Conservation (phyloP, 2,113 vertebrate genomes). For the Sebastes schlegelii region DNA sequence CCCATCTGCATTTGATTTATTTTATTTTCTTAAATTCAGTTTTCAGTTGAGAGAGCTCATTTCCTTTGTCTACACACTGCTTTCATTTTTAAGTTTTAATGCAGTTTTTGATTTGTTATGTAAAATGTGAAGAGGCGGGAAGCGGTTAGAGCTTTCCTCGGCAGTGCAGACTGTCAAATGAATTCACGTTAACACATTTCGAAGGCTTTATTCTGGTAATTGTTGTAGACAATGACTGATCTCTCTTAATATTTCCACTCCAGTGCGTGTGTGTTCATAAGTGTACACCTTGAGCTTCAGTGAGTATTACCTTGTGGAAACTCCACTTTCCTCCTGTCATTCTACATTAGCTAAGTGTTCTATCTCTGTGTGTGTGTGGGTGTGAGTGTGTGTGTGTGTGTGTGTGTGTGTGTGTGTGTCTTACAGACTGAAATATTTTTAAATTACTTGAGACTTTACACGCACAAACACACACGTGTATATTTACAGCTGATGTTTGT, state of each 20-base stretch:
- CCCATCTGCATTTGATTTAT: background rate
- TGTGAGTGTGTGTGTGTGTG: background rate
- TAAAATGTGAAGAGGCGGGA: background rate
- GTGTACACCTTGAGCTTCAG: conserved; percentile 31
- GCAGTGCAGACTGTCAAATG: conserved; percentile 2
- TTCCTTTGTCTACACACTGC: background rate
- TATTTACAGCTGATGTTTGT: background rate
- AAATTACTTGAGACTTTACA: background rate
- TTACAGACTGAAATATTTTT: background rate
- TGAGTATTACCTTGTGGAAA: conserved; percentile 61
- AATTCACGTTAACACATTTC: conserved; percentile 33
- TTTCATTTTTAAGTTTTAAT: background rate
- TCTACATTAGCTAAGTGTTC: conserved; percentile 51
- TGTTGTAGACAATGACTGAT: conserved; percentile 13
- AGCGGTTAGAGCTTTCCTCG: conserved; percentile 1
- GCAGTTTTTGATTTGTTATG: background rate
- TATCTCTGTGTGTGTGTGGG: conserved; percentile 8
- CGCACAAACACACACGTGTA: background rate
- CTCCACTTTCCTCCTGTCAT: conserved; percentile 65
- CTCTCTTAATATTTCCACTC: conserved; percentile 59
- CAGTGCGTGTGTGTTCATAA: conserved; percentile 8
- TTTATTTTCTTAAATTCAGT: background rate
- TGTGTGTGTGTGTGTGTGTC: background rate
- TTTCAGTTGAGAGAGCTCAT: background rate
- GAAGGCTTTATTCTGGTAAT: conserved; percentile 41